phyloP scores from a whole-genome alignment of 2,888 invertebrate species.

The Sphinx pinastri region DNA sequence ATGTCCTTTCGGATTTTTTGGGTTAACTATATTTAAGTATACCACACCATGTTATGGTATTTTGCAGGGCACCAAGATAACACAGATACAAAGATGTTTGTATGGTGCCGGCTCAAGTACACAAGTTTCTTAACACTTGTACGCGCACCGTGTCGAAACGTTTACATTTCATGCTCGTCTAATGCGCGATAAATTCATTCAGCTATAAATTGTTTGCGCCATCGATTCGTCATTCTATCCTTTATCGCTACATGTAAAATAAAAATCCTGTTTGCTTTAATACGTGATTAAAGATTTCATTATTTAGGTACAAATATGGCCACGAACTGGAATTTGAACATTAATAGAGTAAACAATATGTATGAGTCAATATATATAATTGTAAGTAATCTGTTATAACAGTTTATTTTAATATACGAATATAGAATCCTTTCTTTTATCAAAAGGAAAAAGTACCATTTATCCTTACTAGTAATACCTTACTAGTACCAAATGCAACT shows the following conservation, averaged over 20 bases:
- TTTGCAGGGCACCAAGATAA: constrained; percentile 9
- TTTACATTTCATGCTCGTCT: constrained; percentile 55
- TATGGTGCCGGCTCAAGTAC: constrained; percentile 2
- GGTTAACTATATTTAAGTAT: background rate
- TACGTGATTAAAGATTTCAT: background rate
- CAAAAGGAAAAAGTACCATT: no score
- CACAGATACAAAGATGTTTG: constrained; percentile 3
- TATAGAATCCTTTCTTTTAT: no score
- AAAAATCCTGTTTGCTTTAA: background rate
- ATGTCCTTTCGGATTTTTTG: background rate
- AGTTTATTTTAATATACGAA: no score
- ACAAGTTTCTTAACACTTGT: constrained; percentile 51
- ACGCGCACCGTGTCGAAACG: constrained; percentile 52
- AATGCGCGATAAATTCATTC: constrained; percentile 56
- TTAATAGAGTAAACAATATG: background rate
- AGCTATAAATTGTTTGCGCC: constrained; percentile 35
- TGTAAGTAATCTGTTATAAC: background rate
- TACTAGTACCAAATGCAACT: background rate
- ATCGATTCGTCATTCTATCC: constrained; percentile 6
- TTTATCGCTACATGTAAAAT: background rate
- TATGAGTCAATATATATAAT: background rate
- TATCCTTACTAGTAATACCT: no score
- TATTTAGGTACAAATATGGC: background rate
- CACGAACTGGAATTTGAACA: background rate
- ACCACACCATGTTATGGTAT: background rate